These are phyloP conservation scores for Drosophila pseudoobscura DNA, from an alignment of 1,140 invertebrate species.

Conservation along the genomic window DNA sequence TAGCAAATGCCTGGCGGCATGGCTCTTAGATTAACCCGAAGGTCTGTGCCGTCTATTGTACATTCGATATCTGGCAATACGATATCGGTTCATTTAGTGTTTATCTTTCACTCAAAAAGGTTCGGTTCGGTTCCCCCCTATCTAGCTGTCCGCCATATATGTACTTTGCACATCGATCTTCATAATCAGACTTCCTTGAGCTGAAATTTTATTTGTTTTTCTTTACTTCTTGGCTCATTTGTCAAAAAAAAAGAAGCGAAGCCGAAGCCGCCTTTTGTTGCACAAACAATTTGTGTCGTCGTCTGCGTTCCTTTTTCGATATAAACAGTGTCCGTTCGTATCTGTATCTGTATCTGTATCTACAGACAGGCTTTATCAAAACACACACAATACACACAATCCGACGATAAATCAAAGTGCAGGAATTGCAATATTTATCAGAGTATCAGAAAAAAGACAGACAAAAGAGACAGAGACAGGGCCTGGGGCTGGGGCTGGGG, in stretches of 20 bases:
- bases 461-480: not conserved
- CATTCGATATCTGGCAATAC: not conserved
- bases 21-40: constrained; percentile 25
- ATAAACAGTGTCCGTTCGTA: constrained; percentile 23
- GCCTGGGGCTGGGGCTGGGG: too few relatives aligned
- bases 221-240: constrained; percentile 39
- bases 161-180: constrained; percentile 38
- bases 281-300: constrained; percentile 47
- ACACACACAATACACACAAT: constrained; percentile 10
- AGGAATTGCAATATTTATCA: constrained; percentile 43
- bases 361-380: constrained; percentile 20
- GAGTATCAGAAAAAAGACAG: not conserved
- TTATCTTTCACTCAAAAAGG: constrained; percentile 1
- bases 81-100: constrained; percentile 23
- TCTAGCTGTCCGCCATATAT: too few relatives aligned
- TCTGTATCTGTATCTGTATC: constrained; percentile 13
- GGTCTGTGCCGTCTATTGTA: constrained; percentile 2
- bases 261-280: constrained; percentile 48
- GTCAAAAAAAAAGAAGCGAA: constrained; percentile 24
- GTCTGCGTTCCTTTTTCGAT: constrained; percentile 11
- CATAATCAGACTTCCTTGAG: constrained; percentile 17
- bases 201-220: constrained; percentile 40
- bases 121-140: not conserved
- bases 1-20: not conserved
- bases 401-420: constrained; percentile 36